phyloP scores from a whole-genome alignment of 1,140 invertebrate species.

The Thaumetopoea pityocampa region DNA sequence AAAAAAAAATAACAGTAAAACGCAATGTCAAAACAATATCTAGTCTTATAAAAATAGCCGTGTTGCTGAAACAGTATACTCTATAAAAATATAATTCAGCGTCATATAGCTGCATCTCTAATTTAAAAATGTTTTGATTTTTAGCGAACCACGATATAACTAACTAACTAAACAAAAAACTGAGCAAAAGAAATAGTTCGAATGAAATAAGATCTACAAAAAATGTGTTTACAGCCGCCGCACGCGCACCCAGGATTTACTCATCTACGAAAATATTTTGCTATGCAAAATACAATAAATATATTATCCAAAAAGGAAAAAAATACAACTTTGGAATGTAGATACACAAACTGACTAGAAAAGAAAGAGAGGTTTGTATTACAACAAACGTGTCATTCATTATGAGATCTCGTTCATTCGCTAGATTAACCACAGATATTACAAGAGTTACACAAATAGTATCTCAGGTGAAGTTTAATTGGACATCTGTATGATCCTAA shows the following conservation, averaged over 20 bases:
- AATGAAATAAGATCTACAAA: constrained; percentile 42
- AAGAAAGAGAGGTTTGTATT: constrained; percentile 46
- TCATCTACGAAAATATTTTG: constrained; percentile 65
- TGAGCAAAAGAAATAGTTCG: constrained; percentile 43
- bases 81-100: constrained; percentile 73
- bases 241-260: constrained; percentile 32
- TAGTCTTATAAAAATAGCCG: constrained; percentile 72
- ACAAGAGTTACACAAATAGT: constrained; percentile 29
- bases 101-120: constrained; percentile 65
- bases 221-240: constrained; percentile 34
- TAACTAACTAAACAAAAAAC: constrained; percentile 50
- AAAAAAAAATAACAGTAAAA: constrained; percentile 38
- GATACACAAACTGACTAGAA: constrained; percentile 68
- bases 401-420: constrained; percentile 43
- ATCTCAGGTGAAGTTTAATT: constrained; percentile 32
- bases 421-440: constrained; percentile 29
- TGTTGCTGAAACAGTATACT: constrained; percentile 69
- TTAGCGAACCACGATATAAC: constrained; percentile 59
- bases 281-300: constrained; percentile 72
- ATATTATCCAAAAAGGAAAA: constrained; percentile 45
- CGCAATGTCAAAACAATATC: constrained; percentile 47
- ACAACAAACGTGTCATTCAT: constrained; percentile 32
- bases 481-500: constrained; percentile 22
- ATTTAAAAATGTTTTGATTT: constrained; percentile 56
- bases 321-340: constrained; percentile 66